Evolutionary conservation across 1,140 invertebrate genomes (phyloP), one percentile per base, ranked within the genome.

Genomic region (Trichomalopsis sarcophagae): DNA sequence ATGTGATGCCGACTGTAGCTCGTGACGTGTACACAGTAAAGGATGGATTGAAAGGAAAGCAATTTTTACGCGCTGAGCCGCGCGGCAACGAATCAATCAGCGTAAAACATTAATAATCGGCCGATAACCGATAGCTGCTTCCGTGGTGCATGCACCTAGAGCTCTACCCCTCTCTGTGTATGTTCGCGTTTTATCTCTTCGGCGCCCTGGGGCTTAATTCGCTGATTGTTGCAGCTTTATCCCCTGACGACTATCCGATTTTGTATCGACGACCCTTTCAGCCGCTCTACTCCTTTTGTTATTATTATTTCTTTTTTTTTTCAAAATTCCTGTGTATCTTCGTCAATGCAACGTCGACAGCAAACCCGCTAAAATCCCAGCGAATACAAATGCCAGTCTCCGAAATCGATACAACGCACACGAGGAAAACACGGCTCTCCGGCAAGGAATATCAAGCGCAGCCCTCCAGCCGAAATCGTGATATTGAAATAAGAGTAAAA

Each of bases 71-170:
- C 3, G 69, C 69, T 14, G 1, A 69, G 73, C 36, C 9, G 27
- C 27, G 21, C 33, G 10, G 27, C 69, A 66, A 17, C 33, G 14
- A 75, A 75, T 75, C 75, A 40, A 81, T 71, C 66, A 81, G n/a
- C 33, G 21, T 81, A 27, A 47, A 81, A 71, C 79, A 81, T 81
- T 81, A 71, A 81, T 81, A 71, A 81, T 81, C 40, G 66, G 7
- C 6, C 36, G 23, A 81, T 81, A 71, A 71, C 66, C 40, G 66
- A 47, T 69, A 36, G 36, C 71, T 74, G 14, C 73, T 75, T n/a
- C 40, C 73, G 11, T 2, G 1, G 27, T 27, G 27, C n/a, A 33
- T 44, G 9, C 40, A 36, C 33, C 33, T 36, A 44, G 40, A 44
- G 40, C 40, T 3, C 21, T 75, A 1, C 1, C 27, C 27, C 36